A percentile compares a stretch with the other conserved stretches of the same genome.
Conservation (phyloP, 2,888 invertebrate genomes). For the Parapristionchus giblindavisi region DNA sequence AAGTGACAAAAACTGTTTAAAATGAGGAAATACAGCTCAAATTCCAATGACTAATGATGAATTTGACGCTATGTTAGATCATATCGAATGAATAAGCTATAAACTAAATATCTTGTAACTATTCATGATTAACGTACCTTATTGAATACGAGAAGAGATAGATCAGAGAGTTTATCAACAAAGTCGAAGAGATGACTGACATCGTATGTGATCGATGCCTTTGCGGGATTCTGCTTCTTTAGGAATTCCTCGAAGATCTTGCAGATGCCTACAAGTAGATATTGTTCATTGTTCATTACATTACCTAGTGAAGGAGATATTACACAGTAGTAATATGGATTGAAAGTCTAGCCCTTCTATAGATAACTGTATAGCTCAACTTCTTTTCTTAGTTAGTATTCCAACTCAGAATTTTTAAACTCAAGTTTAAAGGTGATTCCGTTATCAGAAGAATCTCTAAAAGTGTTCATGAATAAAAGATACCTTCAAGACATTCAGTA, state of each 20-base stretch:
- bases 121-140: too few species aligned
- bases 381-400: too few species aligned
- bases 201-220: conserved; percentile 96
- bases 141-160: conserved; percentile 85
- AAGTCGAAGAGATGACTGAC: conserved; percentile 94
- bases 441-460: not conserved
- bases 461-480: not conserved
- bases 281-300: not conserved
- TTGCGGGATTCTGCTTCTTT: conserved; percentile 91
- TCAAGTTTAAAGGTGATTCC: too few species aligned
- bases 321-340: not conserved
- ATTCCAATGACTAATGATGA: too few species aligned
- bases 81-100: too few species aligned
- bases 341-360: too few species aligned
- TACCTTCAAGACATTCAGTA: conserved; percentile 70
- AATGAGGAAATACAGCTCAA: too few species aligned
- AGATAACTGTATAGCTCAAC: too few species aligned
- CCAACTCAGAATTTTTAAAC: too few species aligned
- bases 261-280: conserved; percentile 80
- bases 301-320: not conserved
- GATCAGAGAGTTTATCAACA: conserved; percentile 91
- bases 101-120: too few species aligned
- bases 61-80: too few species aligned
- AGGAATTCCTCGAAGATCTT: conserved; percentile 98
- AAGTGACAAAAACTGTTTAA: too few species aligned